These are phyloP conservation scores for Hapalemur alaotrensis DNA, from an alignment of 2,797 vertebrate genomes.

Conservation along the genomic window DNA sequence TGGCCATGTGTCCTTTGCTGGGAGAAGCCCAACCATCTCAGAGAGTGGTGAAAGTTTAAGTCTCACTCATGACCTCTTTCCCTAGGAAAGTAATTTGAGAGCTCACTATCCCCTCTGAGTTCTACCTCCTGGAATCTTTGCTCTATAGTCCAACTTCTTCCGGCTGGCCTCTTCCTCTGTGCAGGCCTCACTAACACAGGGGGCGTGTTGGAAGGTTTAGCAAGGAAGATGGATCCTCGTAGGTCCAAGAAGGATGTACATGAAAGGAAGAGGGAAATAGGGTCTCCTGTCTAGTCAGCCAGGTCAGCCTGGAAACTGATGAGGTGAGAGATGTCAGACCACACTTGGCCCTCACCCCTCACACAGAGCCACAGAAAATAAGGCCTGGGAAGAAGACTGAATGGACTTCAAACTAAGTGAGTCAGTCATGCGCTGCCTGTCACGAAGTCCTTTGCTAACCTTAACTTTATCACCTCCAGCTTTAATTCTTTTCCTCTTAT, in stretches of 20 bases:
- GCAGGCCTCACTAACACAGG: background rate
- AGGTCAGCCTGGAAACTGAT: background rate
- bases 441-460: background rate
- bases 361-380: background rate
- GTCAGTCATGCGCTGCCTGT: background rate
- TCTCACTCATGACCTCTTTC: background rate
- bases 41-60: background rate
- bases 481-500: background rate
- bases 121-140: background rate
- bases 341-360: background rate
- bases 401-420: background rate
- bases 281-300: background rate
- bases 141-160: background rate
- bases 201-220: background rate
- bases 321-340: background rate
- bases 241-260: background rate
- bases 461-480: background rate
- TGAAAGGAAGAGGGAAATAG: conserved; percentile 11
- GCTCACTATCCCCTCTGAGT: background rate
- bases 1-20: background rate
- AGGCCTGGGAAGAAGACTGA: background rate
- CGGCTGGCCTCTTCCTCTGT: background rate
- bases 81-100: background rate
- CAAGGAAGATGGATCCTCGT: background rate
- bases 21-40: background rate